A percentile compares a stretch with the other conserved stretches of the same genome.
phyloP scores from a whole-genome alignment of 2,113 vertebrate species.

The Platysternon megacephalum region DNA sequence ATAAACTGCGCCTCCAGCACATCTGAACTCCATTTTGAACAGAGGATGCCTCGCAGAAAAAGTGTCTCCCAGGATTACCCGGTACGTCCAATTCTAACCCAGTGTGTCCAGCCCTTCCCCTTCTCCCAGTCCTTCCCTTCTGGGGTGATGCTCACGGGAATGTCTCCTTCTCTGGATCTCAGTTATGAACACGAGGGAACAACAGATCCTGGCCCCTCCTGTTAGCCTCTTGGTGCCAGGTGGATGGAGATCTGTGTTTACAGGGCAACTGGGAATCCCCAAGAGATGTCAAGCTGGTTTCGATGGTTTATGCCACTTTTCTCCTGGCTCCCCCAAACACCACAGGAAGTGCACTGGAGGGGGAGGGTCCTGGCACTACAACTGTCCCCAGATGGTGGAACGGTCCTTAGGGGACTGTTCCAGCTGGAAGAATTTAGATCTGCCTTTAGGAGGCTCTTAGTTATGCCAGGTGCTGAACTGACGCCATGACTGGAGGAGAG shows the following conservation, averaged over 20 bases:
- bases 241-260: background rate
- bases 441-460: background rate
- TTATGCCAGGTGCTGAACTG: background rate
- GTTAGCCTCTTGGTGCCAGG: fast-evolving
- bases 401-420: background rate
- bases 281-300: fast-evolving
- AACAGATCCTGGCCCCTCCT: background rate
- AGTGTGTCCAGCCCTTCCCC: fast-evolving
- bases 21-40: background rate
- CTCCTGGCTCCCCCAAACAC: background rate
- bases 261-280: background rate
- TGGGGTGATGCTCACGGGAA: background rate
- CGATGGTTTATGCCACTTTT: background rate
- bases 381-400: background rate
- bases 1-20: fast-evolving
- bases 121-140: background rate
- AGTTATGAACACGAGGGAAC: background rate
- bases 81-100: fast-evolving
- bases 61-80: background rate
- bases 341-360: background rate
- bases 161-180: background rate
- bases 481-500: background rate
- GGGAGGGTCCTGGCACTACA: fast-evolving
- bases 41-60: background rate
- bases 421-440: background rate